Evolutionary conservation across 1,140 invertebrate species (phyloP), one percentile per base, ranked within the genome.

Genomic region (Sminthurinus signatus): DNA sequence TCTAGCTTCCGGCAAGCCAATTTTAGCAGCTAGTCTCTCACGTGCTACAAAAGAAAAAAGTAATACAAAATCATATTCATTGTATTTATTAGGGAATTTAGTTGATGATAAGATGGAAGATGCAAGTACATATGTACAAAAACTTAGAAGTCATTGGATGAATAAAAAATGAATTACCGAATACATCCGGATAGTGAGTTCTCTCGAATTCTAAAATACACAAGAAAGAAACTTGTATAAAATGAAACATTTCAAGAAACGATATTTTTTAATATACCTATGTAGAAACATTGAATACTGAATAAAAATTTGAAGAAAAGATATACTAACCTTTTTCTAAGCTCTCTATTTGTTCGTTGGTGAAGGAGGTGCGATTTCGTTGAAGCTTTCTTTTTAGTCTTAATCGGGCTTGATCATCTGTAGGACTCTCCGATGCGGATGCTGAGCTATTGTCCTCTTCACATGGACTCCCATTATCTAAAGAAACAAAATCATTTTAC

Each of bases 341-440:
- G 69, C 91, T 93, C 77, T 99, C 96, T 72, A 99, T 97, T 80
- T 99, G 96, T 73, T 98, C 93, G 75, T 96, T 97, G 68, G 93
- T 97, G 79, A 99, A 99, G 62, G 95, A 98, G 60, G 96, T 99
- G 72, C 96, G 82, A 79, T 99, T 99, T 68, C 96, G 82, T 79
- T 99, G 96, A 61, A 99, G 83, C 80, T 99, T 99, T 74, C 96
- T 80, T 79, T 99, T 99, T 14, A 96, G 82, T 67, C 91, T 83
- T 48, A 96, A 79, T 64, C 91, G 80, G 2, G 90, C 87, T 72
- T 92, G 89, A 71, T 91, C 88, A 74, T 92, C 90, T 71, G 93
- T 90, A 52, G 83, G 82, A 64, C 85, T 93, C 82, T 75, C 87
- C 88, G 31, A 88, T 82, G 19, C 85, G 15, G n/a, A n/a, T 84